Base-by-base conservation (phyloP, 1,140 invertebrate species). In the Drosophila neocordata region DNA sequence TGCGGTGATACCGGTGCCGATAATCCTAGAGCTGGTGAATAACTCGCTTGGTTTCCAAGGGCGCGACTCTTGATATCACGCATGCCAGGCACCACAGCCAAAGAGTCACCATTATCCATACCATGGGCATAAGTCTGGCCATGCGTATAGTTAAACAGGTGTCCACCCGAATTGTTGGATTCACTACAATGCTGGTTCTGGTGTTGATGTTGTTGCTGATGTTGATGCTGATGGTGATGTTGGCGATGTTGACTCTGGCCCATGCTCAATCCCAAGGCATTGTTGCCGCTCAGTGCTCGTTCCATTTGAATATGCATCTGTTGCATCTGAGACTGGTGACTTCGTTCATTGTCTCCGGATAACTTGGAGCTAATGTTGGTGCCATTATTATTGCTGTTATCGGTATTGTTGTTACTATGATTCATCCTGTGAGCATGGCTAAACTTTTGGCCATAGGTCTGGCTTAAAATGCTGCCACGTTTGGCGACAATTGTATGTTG, bases 41-140 rank as follows among this genome's bases (percentile, higher is more conserved):
- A 48, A 11, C 41, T 20, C 41, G 15, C 0, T 48, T 20, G 41
- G 18, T 44, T 41, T 15, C 27, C 27, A 7, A 41, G 9, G 1
- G 24, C 9, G 12, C 6, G 24, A n/a, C n/a, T 18, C 24, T 56
- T 56, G 22, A 53, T 53, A n/a, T 53, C 22, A 27, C 22, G 51
- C 51, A 15, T 12, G 18, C 11, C 11, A 8, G 24, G 9, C 18
- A 38, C 24, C 15, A 71, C n/a, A 27, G 12, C 31, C n/a, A 41
- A 35, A 2, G 65, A 69, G 31, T 78, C 77, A 18, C 61, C 77
- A 8, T 69, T 35, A 12, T 57, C 77, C 53, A 52, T 61, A 38
- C 37, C 41, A 20, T 35, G 59, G n/a, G 8, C 27, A 65, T 69
- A 38, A 18, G 37, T 64, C 20, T 37, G 31, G 34, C 22, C 51